A percentile compares a stretch with the other conserved stretches of the same genome.
These are phyloP conservation scores for Esox niger DNA, from an alignment of 2,113 vertebrate species.

Conservation along the genomic window DNA sequence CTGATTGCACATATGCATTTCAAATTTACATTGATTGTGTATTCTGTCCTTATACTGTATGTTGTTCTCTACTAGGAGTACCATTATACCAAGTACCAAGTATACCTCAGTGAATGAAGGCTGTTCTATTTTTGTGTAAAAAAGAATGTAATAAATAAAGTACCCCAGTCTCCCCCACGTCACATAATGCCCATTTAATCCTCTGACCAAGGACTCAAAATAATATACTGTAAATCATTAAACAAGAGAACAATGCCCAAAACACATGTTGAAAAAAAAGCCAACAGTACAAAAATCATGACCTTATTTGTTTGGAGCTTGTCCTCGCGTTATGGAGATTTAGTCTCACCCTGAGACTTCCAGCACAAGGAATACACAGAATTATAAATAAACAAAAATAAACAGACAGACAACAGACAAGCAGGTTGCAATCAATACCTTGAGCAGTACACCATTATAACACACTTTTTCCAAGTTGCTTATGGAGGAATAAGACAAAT, in stretches of 20 bases:
- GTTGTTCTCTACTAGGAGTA: too few relatives aligned
- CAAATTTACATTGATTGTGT: too few relatives aligned
- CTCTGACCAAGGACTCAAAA: neutral
- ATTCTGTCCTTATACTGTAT: too few relatives aligned
- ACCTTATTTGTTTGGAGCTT: constrained; percentile 18
- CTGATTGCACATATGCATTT: too few relatives aligned
- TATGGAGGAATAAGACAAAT: constrained; percentile 39
- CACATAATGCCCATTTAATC: neutral
- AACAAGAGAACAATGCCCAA: neutral
- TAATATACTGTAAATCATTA: neutral
- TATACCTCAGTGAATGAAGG: too few relatives aligned
- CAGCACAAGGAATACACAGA: constrained; percentile 29
- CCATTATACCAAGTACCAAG: too few relatives aligned
- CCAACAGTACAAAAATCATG: constrained; percentile 2
- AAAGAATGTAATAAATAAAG: too few relatives aligned
- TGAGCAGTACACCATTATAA: constrained; percentile 32
- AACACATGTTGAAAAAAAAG: too few relatives aligned
- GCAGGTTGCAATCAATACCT: constrained; percentile 39
- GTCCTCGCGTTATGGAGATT: constrained; percentile 33
- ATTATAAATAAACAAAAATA: constrained; percentile 39
- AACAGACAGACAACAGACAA: constrained; percentile 30
- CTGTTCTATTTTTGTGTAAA: too few relatives aligned
- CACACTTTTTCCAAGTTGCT: constrained; percentile 22
- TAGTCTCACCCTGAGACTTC: constrained; percentile 21
- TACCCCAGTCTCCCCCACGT: too few relatives aligned